These are phyloP conservation scores for Electrophaes corylata DNA, from an alignment of 2,888 invertebrate genomes.

Conservation along the genomic window DNA sequence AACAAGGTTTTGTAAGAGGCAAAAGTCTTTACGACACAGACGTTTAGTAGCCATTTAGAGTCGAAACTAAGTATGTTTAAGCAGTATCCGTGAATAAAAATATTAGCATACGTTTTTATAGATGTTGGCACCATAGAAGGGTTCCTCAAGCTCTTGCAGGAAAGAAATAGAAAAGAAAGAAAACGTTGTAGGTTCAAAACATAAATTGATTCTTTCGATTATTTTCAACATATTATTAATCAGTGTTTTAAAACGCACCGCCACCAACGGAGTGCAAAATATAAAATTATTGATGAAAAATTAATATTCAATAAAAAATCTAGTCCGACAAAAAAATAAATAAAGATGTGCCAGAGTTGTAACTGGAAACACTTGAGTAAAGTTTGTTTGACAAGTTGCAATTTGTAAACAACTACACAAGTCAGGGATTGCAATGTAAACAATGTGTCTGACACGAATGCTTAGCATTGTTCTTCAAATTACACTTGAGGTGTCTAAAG, in stretches of 20 bases:
- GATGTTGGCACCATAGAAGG: background rate
- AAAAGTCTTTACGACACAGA: conserved; percentile 14
- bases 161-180: too few species aligned
- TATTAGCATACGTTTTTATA: background rate
- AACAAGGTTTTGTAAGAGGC: conserved; percentile 38
- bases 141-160: too few species aligned
- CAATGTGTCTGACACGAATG: conserved; percentile 29
- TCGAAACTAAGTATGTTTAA: background rate
- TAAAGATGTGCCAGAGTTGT: conserved; percentile 6
- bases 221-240: too few species aligned
- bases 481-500: conserved; percentile 15
- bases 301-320: too few species aligned
- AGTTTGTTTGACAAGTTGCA: conserved; percentile 27
- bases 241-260: too few species aligned
- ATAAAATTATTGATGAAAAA: too few species aligned
- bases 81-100: background rate
- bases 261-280: too few species aligned
- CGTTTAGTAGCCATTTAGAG: background rate
- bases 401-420: conserved; percentile 36
- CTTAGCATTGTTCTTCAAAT: conserved; percentile 29
- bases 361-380: conserved; percentile 15
- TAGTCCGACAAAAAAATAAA: background rate
- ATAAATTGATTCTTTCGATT: too few species aligned
- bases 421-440: conserved; percentile 34
- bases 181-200: too few species aligned